A percentile compares a stretch with the other conserved stretches of the same genome.
Evolutionary conservation across 2,888 invertebrate genomes (phyloP).

Genomic region (Hymenopus coronatus): DNA sequence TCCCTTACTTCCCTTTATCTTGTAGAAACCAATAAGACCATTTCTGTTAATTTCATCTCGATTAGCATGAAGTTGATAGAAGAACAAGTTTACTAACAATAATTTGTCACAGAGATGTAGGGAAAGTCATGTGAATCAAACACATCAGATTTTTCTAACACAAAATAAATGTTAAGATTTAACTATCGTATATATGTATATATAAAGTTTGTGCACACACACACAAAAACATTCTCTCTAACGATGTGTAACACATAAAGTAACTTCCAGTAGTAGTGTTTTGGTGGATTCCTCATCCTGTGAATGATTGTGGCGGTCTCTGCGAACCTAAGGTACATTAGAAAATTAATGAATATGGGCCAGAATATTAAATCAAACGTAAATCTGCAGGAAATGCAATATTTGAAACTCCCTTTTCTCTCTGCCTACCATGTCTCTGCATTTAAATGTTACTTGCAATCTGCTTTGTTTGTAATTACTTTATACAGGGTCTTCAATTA

Average conservation of each 20-base stretch:
- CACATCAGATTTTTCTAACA: background rate
- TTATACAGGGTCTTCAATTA: no score
- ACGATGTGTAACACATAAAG: conserved; percentile 11
- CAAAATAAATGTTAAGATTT: conserved; percentile 21
- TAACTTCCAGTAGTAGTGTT: background rate
- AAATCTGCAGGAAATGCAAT: background rate
- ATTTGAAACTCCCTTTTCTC: background rate
- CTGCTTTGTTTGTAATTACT: background rate
- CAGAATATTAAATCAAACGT: background rate
- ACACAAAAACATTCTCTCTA: background rate
- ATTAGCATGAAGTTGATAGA: no score
- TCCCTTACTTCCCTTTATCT: no score
- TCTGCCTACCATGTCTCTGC: no score
- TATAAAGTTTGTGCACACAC: background rate
- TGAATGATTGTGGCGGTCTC: background rate
- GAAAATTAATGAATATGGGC: background rate
- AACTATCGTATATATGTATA: conserved; percentile 1
- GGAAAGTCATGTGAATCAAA: no score
- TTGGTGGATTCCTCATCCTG: background rate
- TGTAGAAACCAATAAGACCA: no score
- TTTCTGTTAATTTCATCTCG: no score
- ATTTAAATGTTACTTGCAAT: background rate
- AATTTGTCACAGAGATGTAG: no score
- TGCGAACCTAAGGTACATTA: background rate
- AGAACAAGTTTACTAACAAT: no score